Percentiles rank a stretch among this genome's conserved stretches.
Evolutionary conservation across 2,888 invertebrate species (phyloP).

Genomic region (Agrotis ipsilon): DNA sequence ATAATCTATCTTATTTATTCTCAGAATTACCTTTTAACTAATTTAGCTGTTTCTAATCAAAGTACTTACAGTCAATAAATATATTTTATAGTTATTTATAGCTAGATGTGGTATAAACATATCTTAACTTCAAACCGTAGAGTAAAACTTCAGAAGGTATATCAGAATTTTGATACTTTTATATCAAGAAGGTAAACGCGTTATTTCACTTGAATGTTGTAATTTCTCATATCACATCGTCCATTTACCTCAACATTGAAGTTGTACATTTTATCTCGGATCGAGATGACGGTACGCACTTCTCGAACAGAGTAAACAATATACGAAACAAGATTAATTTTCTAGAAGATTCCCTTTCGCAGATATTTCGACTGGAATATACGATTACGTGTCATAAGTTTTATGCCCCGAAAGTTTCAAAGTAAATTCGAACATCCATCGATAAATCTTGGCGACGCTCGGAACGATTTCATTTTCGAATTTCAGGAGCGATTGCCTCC

Average conservation of each 20-base stretch:
- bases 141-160: background rate
- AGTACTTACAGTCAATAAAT: background rate
- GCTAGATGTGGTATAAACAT: background rate
- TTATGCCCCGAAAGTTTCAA: conserved; percentile 90
- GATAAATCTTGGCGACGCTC: conserved; percentile 91
- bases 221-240: conserved; percentile 31
- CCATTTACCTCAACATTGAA: conserved; percentile 44
- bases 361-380: conserved; percentile 85
- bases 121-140: background rate
- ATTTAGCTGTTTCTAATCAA: background rate
- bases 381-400: conserved; percentile 91
- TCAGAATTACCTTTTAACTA: background rate
- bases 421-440: conserved; percentile 91
- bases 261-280: conserved; percentile 55
- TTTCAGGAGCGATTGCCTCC: conserved; percentile 91
- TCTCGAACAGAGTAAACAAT: conserved; percentile 72
- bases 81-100: background rate
- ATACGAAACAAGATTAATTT: conserved; percentile 78
- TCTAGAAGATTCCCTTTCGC: conserved; percentile 74
- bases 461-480: conserved; percentile 91
- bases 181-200: background rate
- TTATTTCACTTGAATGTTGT: conserved; percentile 36
- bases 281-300: conserved; percentile 65
- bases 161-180: background rate
- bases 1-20: background rate